Conservation (phyloP, 2,113 vertebrate genomes). For the Pangasianodon hypophthalmus region DNA sequence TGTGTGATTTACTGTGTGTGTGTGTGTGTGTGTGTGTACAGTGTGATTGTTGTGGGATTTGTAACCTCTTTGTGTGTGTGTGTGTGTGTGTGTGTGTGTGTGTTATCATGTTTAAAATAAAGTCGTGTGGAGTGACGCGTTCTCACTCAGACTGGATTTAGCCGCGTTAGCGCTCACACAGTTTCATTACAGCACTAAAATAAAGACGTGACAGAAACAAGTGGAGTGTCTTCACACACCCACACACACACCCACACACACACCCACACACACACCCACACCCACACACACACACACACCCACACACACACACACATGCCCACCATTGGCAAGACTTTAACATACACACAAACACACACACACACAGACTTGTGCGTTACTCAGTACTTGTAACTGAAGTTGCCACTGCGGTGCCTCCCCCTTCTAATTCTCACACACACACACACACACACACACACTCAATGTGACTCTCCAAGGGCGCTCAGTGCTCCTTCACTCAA, state of each 20-base stretch:
- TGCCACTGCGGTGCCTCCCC: neutral
- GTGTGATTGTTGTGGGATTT: neutral
- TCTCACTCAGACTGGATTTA: slow-evolving; percentile 33
- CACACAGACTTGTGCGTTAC: neutral
- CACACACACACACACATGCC: neutral
- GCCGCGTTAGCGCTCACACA: neutral
- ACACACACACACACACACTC: slow-evolving; percentile 5
- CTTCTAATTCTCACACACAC: neutral
- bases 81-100: slow-evolving; percentile 11
- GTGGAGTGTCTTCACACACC: neutral
- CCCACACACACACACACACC: neutral
- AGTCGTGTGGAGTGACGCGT: slow-evolving; percentile 10
- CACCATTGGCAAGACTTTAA: neutral
- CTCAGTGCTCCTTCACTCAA: neutral
- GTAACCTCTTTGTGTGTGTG: neutral
- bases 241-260: neutral
- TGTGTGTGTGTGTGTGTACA: neutral
- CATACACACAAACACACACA: neutral
- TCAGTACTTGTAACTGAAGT: neutral
- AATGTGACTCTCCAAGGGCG: neutral
- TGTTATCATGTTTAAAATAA: slow-evolving; percentile 3
- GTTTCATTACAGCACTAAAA: slow-evolving; percentile 27
- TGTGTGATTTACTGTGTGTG: neutral
- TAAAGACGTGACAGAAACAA: slow-evolving; percentile 24
- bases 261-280: neutral